Evolutionary conservation across 2,113 vertebrate genomes (phyloP), one percentile per base, ranked within the genome.

Genomic region (Tychaedon coryphoeus): DNA sequence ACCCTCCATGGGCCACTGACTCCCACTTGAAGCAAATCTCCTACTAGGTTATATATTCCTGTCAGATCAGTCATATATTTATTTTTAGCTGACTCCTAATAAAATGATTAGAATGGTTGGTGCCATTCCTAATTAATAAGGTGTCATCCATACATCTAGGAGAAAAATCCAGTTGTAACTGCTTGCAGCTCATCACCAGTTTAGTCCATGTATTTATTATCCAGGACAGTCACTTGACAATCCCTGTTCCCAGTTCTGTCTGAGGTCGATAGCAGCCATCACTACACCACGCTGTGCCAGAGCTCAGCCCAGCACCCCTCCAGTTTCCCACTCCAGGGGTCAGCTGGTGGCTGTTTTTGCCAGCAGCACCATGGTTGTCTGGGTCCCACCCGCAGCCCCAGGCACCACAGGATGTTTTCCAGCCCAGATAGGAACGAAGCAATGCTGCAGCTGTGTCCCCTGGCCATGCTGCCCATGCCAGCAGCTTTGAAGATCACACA

Each of bases 391-490:
- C 8, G 0, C 62, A 91, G 79, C 90, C 79, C 5, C 2, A 9
- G 61, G 91, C 85, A n/a, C 40, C 10, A 5, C 4, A 4, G 78
- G 78, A 72, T 87, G 86, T 65, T 79, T 72, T 62, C 29, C 38
- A 73, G 67, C 28, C 75, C 70, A 3, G 26, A 7, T 51, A 38
- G 82, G 38, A 81, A 17, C 0, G 0, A 34, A 14, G 11, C 10
- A 34, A 6, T 36, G 77, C 88, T 74, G 51, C 0, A 10, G 36
- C 78, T 86, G 58, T 54, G 86, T 94, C 79, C 88, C 79, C 85
- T 79, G 84, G 87, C 81, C 74, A 18, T 69, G 62, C 60, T 14
- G 3, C 73, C 66, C 2, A 2, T 90, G 92, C 94, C 92, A 80
- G 51, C 8, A 0, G 51, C 86, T 96, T 94, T 91, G 89, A 86